Conservation (phyloP, 2,113 vertebrate genomes). For the Actenoides hombroni region DNA sequence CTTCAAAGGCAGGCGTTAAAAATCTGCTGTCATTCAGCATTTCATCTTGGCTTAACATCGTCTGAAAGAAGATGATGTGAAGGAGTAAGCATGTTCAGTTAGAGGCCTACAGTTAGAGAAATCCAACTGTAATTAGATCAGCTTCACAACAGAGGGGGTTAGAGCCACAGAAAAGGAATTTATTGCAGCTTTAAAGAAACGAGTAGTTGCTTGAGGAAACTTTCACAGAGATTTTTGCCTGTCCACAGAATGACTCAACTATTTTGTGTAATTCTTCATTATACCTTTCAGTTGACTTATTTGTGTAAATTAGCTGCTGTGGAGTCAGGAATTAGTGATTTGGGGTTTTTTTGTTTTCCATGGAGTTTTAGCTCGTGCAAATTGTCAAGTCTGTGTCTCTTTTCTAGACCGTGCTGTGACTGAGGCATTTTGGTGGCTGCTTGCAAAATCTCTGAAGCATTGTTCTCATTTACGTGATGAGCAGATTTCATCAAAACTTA, state of each 20-base stretch:
- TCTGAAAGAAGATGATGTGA: constrained; percentile 76
- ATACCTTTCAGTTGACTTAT: not conserved
- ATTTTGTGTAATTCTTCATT: not conserved
- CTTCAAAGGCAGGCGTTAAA: constrained; percentile 72
- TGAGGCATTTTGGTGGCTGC: not conserved
- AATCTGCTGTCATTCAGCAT: constrained; percentile 79
- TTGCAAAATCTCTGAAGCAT: not conserved
- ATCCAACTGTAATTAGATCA: not conserved
- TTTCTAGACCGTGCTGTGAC: not conserved
- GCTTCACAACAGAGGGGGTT: not conserved
- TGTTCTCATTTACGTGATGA: not conserved
- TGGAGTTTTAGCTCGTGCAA: not conserved
- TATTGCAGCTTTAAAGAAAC: not conserved
- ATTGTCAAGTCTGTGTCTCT: not conserved
- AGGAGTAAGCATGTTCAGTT: not conserved
- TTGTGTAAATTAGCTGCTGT: not conserved
- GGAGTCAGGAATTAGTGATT: not conserved
- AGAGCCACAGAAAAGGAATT: not conserved
- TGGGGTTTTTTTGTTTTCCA: not conserved
- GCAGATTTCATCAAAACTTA: not conserved
- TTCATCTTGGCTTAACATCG: constrained; percentile 85
- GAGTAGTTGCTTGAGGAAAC: not conserved
- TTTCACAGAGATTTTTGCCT: not conserved
- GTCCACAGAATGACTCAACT: not conserved
- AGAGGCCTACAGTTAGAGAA: not conserved